Evolutionary conservation across 2,113 vertebrate species (phyloP).

Genomic region (Saguinus midas): DNA sequence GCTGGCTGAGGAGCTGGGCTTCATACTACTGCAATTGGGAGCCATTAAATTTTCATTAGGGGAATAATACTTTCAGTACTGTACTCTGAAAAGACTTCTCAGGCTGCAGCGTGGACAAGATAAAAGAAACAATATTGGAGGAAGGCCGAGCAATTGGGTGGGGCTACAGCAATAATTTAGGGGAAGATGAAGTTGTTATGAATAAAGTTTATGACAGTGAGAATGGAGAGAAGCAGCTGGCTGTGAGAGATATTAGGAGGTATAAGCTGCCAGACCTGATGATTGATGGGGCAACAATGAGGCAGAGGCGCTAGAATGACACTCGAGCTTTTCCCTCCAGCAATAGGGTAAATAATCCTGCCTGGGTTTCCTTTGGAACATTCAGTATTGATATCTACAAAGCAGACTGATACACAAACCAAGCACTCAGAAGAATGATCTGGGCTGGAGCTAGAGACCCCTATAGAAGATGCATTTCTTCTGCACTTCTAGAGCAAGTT

Average conservation of each 20-base stretch:
- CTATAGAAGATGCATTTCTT: neutral
- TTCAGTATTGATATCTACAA: neutral
- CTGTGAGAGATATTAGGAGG: neutral
- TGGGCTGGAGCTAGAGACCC: neutral
- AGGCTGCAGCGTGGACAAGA: neutral
- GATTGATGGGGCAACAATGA: neutral
- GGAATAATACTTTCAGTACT: neutral
- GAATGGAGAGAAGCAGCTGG: neutral
- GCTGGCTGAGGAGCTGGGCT: neutral
- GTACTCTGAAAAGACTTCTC: neutral
- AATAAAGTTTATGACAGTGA: neutral
- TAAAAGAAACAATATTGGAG: neutral
- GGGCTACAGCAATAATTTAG: neutral
- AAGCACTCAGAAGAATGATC: neutral
- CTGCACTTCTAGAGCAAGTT: neutral
- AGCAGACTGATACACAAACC: neutral
- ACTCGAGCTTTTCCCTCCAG: neutral
- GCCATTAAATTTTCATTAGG: neutral
- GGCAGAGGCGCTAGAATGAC: neutral
- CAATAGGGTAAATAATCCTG: neutral
- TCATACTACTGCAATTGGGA: neutral
- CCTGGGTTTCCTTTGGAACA: neutral
- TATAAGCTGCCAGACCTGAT: neutral
- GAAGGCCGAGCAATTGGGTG: neutral
- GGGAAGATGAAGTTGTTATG: neutral